These are phyloP conservation scores for Hydrochoerus hydrochaeris DNA, from an alignment of 2,113 vertebrate species.

Conservation along the genomic window DNA sequence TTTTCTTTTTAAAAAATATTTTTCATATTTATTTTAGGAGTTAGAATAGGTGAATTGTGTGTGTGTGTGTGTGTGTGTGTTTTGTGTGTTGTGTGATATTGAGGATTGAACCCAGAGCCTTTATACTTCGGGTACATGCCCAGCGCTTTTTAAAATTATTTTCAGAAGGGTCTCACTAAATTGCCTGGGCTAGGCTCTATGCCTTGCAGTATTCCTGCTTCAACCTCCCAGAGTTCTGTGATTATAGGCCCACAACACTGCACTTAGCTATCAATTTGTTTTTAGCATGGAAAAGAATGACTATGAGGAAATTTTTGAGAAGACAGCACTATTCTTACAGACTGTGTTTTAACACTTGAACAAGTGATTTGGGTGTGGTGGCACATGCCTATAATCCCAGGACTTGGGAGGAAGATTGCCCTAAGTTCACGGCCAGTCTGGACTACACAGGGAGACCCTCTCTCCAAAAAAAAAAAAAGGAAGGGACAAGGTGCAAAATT, in stretches of 20 bases:
- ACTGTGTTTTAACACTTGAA: neutral
- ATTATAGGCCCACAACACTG: neutral
- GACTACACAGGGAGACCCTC: too few relatives aligned
- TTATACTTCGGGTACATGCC: neutral
- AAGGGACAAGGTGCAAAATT: neutral
- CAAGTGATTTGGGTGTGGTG: neutral
- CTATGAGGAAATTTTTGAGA: neutral
- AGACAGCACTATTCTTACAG: neutral
- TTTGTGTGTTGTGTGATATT: neutral
- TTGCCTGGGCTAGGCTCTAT: neutral
- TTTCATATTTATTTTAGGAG: neutral
- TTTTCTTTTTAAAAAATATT: neutral
- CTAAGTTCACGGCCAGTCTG: too few relatives aligned
- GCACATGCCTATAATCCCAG: neutral
- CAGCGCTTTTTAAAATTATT: neutral
- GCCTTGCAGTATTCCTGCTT: neutral
- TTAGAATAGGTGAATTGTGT: neutral
- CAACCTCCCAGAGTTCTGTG: neutral
- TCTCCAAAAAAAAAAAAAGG: too few relatives aligned
- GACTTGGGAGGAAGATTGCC: too few relatives aligned
- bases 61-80: neutral
- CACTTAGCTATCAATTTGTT: neutral
- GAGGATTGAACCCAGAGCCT: neutral
- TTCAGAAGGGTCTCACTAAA: neutral
- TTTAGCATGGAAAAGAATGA: neutral